Evolutionary conservation across 2,888 invertebrate species (phyloP), one percentile per base, ranked within the genome.

Genomic region (Tenthredo notha): DNA sequence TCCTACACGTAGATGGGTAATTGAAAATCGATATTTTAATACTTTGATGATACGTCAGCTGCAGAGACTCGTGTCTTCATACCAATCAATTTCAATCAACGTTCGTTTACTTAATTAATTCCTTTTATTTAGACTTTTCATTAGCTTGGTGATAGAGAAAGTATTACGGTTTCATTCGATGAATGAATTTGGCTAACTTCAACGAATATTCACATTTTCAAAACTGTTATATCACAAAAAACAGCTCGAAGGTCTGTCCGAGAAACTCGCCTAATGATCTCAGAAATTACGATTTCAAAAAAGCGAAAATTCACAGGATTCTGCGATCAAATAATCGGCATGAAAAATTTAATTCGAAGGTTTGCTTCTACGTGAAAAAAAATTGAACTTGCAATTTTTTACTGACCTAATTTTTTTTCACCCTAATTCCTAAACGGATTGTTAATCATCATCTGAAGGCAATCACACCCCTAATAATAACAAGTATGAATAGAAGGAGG

Each of bases 1-100:
- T 54, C 9, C 12, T 33, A 33, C 67, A 33, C 67, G 67, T 67
- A 33, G 12, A 61, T 18, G 18, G 67, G 67, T 77, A 77, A 77
- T 77, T 77, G 54, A 77, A 54, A 77, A 77, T 77, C 50, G 43
- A 47, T 47, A 77, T 54, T 50, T n/a, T 10, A 75, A 75, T 40
- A 47, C 25, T 33, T n/a, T 29, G 10, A 9, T 15, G n/a, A 50
- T 47, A 75, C 61, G 25, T 33, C 67, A 67, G 54, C 54, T 10
- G n/a, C 54, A 54, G 54, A 54, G 54, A 54, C 54, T 54, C 54
- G 54, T 54, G 54, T 67, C 67, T 67, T 7, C 18, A 33, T 33
- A 15, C 15, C 67, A 67, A 67, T 67, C 33, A 33, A 67, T 67
- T 33, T 18, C 18, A 33, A 67, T 33, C 54, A n/a, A n/a, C n/a